phyloP scores from a whole-genome alignment of 2,797 vertebrate species.

The Neopelma chrysocephalum region DNA sequence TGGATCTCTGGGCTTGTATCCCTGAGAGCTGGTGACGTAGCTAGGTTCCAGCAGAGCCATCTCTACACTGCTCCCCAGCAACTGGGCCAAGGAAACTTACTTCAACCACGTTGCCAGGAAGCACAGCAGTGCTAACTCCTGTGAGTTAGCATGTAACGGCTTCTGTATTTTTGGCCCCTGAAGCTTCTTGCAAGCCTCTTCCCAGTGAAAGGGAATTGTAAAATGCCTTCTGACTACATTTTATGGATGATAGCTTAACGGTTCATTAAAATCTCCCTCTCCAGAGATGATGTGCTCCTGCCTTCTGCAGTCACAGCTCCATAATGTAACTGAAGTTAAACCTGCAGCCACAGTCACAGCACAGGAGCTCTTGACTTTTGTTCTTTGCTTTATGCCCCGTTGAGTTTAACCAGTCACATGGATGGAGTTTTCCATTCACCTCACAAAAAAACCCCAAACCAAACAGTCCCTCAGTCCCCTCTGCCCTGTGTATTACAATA shows the following conservation, averaged over 20 bases:
- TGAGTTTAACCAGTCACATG: background rate
- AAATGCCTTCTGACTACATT: background rate
- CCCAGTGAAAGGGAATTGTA: background rate
- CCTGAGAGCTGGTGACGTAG: background rate
- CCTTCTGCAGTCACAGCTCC: background rate
- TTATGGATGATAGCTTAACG: background rate
- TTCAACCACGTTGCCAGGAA: background rate
- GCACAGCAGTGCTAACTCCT: background rate
- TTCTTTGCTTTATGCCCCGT: background rate
- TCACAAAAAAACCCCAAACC: accelerated
- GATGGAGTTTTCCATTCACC: background rate
- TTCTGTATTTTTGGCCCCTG: background rate
- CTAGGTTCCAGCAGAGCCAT: background rate
- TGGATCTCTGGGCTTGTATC: background rate
- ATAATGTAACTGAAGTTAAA: background rate
- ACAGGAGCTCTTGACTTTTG: background rate
- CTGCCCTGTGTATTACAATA: background rate
- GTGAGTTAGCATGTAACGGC: background rate
- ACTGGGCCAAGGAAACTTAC: background rate
- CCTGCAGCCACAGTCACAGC: background rate
- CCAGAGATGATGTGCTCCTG: background rate
- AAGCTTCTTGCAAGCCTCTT: background rate
- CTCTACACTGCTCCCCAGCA: background rate
- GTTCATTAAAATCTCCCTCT: background rate
- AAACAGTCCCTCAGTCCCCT: background rate